Evolutionary conservation across 2,888 invertebrate genomes (phyloP), one percentile per base, ranked within the genome.

Genomic region (Lycaena phlaeas): DNA sequence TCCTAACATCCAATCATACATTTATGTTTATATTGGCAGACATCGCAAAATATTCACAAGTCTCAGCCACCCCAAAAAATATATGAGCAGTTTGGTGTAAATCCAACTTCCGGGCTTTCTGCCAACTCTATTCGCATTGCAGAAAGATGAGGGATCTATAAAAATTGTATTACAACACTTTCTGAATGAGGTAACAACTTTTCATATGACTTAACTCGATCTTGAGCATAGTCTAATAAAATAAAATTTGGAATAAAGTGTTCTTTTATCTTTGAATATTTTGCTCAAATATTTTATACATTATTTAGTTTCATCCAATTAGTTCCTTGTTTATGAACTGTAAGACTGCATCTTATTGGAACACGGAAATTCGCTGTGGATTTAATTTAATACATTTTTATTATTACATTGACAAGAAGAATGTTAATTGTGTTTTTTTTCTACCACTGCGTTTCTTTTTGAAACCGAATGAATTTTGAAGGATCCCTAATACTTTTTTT

Each of bases 81-180:
- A 61, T 57, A 57, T 57, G 57, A 58, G 51, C 54, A 54, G 50
- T 53, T 48, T 43, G 55, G 61, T 67, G 64, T 66, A 64, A 70
- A 68, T 63, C 61, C 60, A 52, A 54, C 55, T 46, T 51, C 53
- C 55, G 66, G 73, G 72, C 61, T 54, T 51, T 45, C 47, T 69
- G 73, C 73, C 73, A 73, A 69, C 55, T 59, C 53, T 45, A 58
- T 65, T 70, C 69, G 64, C 66, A 68, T 62, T 68, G 70, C 68
- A 70, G 64, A 65, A 67, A 66, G 65, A 70, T 70, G 67, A 63
- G 62, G 60, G 56, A 64, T 66, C 61, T 64, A 64, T 66, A 61
- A 61, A 59, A 62, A 58, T 59, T 59, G 56, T 59, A 60, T 59
- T 55, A 53, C 54, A 51, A 47, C 45, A 48, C 42, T 40, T 49